A percentile compares a stretch with the other conserved stretches of the same genome.
These are phyloP conservation scores for Oxyscelio sp. DNA, from an alignment of 2,888 invertebrate species.

Conservation along the genomic window DNA sequence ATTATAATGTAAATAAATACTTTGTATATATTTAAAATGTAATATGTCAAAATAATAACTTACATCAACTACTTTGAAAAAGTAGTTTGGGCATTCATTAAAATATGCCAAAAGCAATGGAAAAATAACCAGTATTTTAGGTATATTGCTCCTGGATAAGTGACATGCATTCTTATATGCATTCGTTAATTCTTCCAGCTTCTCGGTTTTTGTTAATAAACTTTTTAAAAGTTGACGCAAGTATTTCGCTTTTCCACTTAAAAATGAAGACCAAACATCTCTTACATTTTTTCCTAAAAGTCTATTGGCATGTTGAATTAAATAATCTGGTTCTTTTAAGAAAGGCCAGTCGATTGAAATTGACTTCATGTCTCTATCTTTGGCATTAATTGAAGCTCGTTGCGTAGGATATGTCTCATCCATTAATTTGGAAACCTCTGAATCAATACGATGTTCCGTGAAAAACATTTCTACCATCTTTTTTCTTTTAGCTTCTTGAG, in stretches of 20 bases:
- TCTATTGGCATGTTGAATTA: conserved; percentile 40
- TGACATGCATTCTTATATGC: conserved; percentile 25
- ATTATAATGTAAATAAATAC: not conserved
- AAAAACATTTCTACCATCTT: conserved; percentile 14
- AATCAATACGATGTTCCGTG: not conserved
- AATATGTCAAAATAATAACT: not conserved
- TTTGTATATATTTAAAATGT: conserved; percentile 1
- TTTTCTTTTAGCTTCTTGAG: conserved; percentile 39
- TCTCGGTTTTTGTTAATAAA: not conserved
- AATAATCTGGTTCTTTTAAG: conserved; percentile 27
- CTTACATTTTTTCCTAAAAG: conserved; percentile 46
- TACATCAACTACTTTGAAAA: conserved; percentile 13
- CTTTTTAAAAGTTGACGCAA: conserved; percentile 33
- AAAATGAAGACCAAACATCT: conserved; percentile 14
- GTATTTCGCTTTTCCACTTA: conserved; percentile 13
- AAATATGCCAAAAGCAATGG: conserved; percentile 33
- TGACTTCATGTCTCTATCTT: not conserved
- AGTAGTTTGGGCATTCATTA: not conserved
- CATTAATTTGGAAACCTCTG: conserved; percentile 32
- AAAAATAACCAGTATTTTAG: conserved; percentile 20
- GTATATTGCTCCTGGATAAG: conserved; percentile 11
- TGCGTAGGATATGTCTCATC: conserved; percentile 46
- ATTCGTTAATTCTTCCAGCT: not conserved
- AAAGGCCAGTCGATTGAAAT: conserved; percentile 57
- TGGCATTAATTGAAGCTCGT: conserved; percentile 29